Evolutionary conservation across 2,797 vertebrate species (phyloP).

Genomic region (Onychomys leucogaster): DNA sequence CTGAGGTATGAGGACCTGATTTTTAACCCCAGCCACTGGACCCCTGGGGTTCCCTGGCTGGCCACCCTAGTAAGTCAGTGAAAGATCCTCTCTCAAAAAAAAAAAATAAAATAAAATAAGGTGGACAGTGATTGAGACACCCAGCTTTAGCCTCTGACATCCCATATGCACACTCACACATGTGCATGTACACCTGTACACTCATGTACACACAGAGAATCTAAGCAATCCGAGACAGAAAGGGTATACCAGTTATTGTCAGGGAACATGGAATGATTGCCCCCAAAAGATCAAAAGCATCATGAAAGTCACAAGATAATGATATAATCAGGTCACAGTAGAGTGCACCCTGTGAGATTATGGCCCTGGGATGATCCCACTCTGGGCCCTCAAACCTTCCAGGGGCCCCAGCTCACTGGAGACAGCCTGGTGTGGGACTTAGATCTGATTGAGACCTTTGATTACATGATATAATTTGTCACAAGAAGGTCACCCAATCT

Average conservation of each 20-base stretch:
- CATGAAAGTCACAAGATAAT: not conserved
- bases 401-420: not conserved
- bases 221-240: not conserved
- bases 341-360: not conserved
- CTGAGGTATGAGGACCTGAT: not conserved
- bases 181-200: not conserved
- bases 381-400: not conserved
- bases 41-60: not conserved
- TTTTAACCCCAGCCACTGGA: not conserved
- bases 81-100: not conserved
- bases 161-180: not conserved
- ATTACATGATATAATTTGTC: fast-evolving
- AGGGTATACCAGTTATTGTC: not conserved
- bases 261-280: not conserved
- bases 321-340: not conserved
- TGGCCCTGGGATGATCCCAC: too few species aligned
- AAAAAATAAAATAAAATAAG: not conserved
- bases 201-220: not conserved
- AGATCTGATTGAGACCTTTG: not conserved
- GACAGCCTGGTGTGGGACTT: not conserved
- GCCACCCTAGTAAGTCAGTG: not conserved
- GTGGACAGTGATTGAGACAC: not conserved
- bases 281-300: not conserved
- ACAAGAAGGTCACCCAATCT: not conserved
- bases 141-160: not conserved